A percentile compares a stretch with the other conserved stretches of the same genome.
phyloP scores from a whole-genome alignment of 2,797 vertebrate species.

The Rousettus madagascariensis region DNA sequence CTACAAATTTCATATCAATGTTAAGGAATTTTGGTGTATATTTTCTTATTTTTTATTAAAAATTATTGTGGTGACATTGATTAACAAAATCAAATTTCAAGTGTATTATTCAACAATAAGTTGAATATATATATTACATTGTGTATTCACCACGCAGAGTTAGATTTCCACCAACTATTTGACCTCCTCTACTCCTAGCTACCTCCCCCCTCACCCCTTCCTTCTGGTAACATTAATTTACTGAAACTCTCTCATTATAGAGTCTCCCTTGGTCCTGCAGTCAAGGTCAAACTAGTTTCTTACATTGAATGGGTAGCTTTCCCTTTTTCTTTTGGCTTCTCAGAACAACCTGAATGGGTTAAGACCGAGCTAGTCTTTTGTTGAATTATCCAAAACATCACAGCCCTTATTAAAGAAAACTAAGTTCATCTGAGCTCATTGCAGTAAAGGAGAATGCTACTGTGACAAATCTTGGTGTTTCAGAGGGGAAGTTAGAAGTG shows the following conservation, averaged over 20 bases:
- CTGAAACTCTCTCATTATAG: neutral
- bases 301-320: neutral
- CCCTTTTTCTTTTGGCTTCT: neutral
- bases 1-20: neutral
- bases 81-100: no score
- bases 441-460: no score
- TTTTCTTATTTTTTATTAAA: neutral
- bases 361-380: neutral
- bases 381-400: neutral
- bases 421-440: neutral
- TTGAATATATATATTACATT: no score
- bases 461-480: neutral
- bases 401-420: neutral
- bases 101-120: no score
- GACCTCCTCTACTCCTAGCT: no score
- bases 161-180: no score
- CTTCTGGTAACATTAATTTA: no score
- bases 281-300: neutral
- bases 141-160: no score
- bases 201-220: no score
- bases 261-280: neutral
- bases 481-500: neutral
- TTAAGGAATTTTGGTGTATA: neutral
- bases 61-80: no score
- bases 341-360: neutral